Evolutionary conservation across 2,113 vertebrate genomes (phyloP), one percentile per base, ranked within the genome.

Genomic region (Mormoops blainvillei): DNA sequence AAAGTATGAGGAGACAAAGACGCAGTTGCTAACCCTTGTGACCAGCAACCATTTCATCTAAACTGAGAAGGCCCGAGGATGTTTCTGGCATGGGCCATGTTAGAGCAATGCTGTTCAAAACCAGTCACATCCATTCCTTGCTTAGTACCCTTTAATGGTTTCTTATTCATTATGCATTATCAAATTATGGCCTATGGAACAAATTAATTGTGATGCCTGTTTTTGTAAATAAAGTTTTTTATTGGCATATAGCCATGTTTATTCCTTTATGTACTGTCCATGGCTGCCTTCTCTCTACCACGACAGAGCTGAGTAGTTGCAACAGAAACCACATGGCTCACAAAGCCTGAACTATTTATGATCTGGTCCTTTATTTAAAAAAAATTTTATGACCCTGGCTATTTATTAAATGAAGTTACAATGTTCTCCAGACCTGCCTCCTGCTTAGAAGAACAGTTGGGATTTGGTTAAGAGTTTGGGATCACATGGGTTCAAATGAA

Each of bases 221-320:
- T 89, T 88, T 87, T 96, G 41, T 86, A 28, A 77, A 90, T 77
- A 58, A 71, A 89, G 41, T 43, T 93, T 43, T 93, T 89, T 91
- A 93, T 81, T 83, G 80, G 33, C 89, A 89, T 45, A 70, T 15
- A 83, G 48, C 33, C 61, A 83, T 52, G 10, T 9, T 89, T 33
- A 58, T 97, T 89, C 43, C 56, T 70, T 84, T 87, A 36, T 70
- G 11, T 78, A 18, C 70, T 73, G 18, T 91, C 28, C 80, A 11
- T 80, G 84, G 5, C 15, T 68, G 36, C 7, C 80, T 93, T 95
- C 65, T 43, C 18, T 1, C 26, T 77, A 7, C 31, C 67, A n/a
- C 26, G 58, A 31, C 61, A 94, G 10, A 80, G 7, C 38, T 88
- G 65, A 88, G 45, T 81, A 87, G 38, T 85, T 92, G 1, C 2